Evolutionary conservation across 2,113 vertebrate genomes (phyloP).

Genomic region (Periophthalmodon schlosseri): DNA sequence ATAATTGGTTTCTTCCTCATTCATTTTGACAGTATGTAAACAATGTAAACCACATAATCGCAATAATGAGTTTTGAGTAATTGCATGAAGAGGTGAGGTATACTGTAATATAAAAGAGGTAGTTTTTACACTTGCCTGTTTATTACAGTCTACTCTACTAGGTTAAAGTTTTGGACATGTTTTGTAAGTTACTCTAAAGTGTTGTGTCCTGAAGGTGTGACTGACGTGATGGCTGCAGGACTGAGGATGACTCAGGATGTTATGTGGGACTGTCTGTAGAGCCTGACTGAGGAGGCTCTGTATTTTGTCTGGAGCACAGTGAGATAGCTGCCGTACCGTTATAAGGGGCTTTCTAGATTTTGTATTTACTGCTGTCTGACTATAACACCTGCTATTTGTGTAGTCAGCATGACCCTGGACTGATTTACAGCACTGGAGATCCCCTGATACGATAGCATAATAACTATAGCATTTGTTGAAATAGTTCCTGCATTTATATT

Average conservation of each 20-base stretch:
- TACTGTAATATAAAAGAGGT: too few relatives aligned
- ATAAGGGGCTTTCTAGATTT: constrained; percentile 37
- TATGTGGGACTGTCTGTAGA: constrained; percentile 27
- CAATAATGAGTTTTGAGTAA: too few relatives aligned
- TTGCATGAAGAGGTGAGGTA: too few relatives aligned
- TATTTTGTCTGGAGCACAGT: constrained; percentile 54
- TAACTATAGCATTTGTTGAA: background rate
- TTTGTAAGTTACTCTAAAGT: background rate
- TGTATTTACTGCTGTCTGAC: constrained; percentile 49
- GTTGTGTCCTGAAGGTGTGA: background rate
- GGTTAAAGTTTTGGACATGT: background rate
- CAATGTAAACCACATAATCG: too few relatives aligned
- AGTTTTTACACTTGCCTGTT: too few relatives aligned
- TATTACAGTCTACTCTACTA: too few relatives aligned
- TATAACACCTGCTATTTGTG: constrained; percentile 31
- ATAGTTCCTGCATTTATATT: background rate
- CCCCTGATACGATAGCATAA: background rate
- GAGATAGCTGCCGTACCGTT: constrained; percentile 10
- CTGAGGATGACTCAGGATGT: constrained; percentile 55
- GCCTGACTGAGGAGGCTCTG: constrained; percentile 33
- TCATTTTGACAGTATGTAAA: background rate
- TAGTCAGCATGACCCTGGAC: constrained; percentile 43
- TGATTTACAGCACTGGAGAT: constrained; percentile 41
- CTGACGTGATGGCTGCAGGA: constrained; percentile 34
- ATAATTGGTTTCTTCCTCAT: background rate